A percentile compares a stretch with the other conserved stretches of the same genome.
These are phyloP conservation scores for Ooceraea biroi DNA, from an alignment of 1,140 invertebrate species.

Conservation along the genomic window DNA sequence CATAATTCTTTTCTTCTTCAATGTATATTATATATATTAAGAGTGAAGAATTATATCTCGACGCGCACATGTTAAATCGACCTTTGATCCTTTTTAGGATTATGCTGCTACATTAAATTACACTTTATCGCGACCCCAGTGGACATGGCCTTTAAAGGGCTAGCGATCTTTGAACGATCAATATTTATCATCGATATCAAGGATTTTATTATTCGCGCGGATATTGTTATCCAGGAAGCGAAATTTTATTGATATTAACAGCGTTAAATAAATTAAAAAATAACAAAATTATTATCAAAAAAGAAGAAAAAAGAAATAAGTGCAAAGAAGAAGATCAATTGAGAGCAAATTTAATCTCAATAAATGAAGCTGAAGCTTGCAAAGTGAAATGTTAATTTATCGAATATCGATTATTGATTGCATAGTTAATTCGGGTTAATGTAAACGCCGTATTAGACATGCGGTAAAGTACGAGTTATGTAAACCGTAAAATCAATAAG, in stretches of 20 bases:
- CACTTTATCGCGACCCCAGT: background rate
- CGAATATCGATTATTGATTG: conserved; percentile 33
- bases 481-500: background rate
- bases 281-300: background rate
- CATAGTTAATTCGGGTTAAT: conserved; percentile 42
- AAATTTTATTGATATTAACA: background rate
- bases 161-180: conserved; percentile 23
- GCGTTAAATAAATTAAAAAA: background rate
- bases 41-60: background rate
- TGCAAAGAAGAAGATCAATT: background rate
- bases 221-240: background rate
- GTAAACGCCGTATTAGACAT: conserved; percentile 10
- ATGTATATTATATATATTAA: background rate
- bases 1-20: conserved; percentile 1
- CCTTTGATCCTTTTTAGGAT: background rate
- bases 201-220: background rate
- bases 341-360: conserved; percentile 28
- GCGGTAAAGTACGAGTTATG: conserved; percentile 10
- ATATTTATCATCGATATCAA: background rate
- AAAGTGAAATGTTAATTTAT: conserved; percentile 6
- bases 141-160: conserved; percentile 24
- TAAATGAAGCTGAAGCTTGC: conserved; percentile 18
- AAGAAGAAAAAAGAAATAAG: conserved; percentile 1
- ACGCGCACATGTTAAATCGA: background rate
- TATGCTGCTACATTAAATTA: background rate